Evolutionary conservation across 2,113 vertebrate genomes (phyloP).

Genomic region (Dipodomys merriami): DNA sequence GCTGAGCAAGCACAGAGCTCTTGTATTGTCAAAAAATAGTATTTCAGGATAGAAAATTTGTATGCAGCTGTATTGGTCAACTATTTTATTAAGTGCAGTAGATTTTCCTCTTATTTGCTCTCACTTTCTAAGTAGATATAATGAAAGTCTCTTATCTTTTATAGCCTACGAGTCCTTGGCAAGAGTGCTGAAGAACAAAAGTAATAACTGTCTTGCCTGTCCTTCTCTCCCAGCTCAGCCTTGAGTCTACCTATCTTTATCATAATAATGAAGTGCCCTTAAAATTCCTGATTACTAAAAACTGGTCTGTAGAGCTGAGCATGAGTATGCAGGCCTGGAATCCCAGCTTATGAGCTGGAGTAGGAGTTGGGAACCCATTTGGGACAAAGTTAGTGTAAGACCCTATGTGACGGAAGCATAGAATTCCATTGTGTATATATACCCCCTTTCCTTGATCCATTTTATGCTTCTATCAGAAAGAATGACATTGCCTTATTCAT

Average conservation of each 20-base stretch:
- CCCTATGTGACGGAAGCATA: too few relatives aligned
- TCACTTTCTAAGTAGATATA: neutral
- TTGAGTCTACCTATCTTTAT: neutral
- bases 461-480: too few relatives aligned
- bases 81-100: neutral
- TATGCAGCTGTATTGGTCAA: neutral
- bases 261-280: neutral
- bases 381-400: too few relatives aligned
- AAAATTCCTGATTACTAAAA: neutral
- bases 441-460: too few relatives aligned
- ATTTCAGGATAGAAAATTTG: slow-evolving; percentile 14
- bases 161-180: neutral
- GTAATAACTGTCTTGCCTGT: neutral
- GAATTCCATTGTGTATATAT: too few relatives aligned
- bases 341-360: too few relatives aligned
- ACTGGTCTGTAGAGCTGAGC: neutral
- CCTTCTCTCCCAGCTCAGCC: neutral
- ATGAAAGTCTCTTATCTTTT: neutral
- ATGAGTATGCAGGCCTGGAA: too few relatives aligned
- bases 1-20: too few relatives aligned
- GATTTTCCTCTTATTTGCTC: neutral
- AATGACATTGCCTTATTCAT: too few relatives aligned
- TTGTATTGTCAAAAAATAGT: neutral
- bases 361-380: too few relatives aligned
- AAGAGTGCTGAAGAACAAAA: neutral